Evolutionary conservation across 2,888 invertebrate species (phyloP), one percentile per base, ranked within the genome.

Genomic region (Ceriagrion tenellum): DNA sequence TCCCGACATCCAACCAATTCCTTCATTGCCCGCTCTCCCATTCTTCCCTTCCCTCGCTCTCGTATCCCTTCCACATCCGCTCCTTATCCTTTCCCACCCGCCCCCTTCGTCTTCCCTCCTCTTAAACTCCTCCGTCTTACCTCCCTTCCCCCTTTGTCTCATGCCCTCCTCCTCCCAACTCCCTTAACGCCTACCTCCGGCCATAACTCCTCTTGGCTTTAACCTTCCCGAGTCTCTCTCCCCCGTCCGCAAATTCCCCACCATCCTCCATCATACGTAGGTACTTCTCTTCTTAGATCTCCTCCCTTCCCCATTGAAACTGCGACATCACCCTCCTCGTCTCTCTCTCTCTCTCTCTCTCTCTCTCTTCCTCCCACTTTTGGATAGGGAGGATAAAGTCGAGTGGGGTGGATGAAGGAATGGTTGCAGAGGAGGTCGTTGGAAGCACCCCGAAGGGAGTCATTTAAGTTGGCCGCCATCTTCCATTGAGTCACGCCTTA

Each of bases 401-500:
- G 69, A n/a, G n/a, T n/a, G n/a, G 18, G 59, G 18, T 0, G 59
- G 69, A n/a, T 69, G n/a, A n/a, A 69, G 55, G 88, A 26, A 26
- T 30, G 59, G 59, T 59, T 59, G 59, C 12, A 18, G 55, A 40
- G 55, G 88, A 40, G 88, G 88, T 88, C 26, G 40, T 88, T 47
- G 90, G 90, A 91, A 91, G 90, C 35, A 55, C 59, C 59, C 90
- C 90, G 35, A 59, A 59, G 90, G 90, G 90, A 91, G 90, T 59
- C 95, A 88, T 95, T 88, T 74, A 56, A 95, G 88, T 81, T 88
- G 88, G 88, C n/a, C 56, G 95, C 95, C 74, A 95, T 91, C 90
- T 91, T 95, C 63, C 95, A 95, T 95, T 90, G 90, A 95, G 88
- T 95, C 90, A 95, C 95, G 95, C 95, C 95, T 95, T 95, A 69